phyloP scores from a whole-genome alignment of 2,113 vertebrate genomes.

The Cryptotis parvus region DNA sequence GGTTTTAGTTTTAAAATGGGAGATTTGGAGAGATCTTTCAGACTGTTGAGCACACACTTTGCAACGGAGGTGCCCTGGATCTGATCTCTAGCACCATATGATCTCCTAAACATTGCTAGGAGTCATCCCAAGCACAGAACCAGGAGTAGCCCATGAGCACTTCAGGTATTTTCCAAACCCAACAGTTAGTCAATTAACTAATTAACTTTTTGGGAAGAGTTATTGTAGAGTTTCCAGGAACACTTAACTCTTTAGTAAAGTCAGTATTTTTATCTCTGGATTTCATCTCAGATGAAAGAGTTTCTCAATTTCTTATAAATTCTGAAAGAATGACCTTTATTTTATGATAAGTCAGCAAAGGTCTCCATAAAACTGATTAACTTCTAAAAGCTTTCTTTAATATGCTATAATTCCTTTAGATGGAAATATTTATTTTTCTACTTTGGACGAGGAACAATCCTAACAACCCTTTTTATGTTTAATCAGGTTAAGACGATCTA shows the following conservation, averaged over 20 bases:
- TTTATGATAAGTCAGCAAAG: not conserved
- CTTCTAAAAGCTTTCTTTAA: constrained; percentile 25
- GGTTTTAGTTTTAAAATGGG: constrained; percentile 39
- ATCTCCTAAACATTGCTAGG: no score
- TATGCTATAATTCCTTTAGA: constrained; percentile 8
- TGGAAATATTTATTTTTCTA: constrained; percentile 27
- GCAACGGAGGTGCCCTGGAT: no score
- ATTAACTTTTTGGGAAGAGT: no score
- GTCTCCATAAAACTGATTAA: not conserved
- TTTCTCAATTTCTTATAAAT: constrained; percentile 33
- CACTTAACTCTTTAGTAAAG: not conserved
- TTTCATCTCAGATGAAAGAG: constrained; percentile 21
- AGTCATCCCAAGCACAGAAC: no score
- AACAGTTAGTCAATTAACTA: no score
- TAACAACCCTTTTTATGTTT: not conserved
- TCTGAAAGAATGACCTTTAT: constrained; percentile 23
- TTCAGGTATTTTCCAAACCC: no score
- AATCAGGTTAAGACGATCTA: constrained; percentile 26
- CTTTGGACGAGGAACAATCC: not conserved
- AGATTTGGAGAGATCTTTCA: not conserved
- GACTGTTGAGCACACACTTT: no score
- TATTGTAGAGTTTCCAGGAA: not conserved
- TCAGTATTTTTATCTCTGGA: constrained; percentile 1
- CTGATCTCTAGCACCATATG: no score
- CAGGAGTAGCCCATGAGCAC: no score